Evolutionary conservation across 2,113 vertebrate species (phyloP).

Genomic region (Physeter macrocephalus): DNA sequence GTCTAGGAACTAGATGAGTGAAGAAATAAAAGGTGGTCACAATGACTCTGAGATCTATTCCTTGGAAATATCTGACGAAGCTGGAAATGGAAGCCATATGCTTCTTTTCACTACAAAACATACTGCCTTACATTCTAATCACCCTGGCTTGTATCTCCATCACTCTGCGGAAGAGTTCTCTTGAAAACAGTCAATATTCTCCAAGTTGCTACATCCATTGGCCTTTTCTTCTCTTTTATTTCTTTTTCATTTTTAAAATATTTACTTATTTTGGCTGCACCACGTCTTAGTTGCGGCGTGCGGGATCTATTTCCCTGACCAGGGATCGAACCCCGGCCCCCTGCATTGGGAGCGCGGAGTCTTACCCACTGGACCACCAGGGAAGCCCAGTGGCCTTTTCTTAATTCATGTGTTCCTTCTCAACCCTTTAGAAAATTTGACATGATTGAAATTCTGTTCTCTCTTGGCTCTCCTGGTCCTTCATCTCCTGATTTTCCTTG

Average conservation of each 20-base stretch:
- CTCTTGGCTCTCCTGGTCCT: background rate
- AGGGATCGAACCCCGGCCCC: too few species aligned
- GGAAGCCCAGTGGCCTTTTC: too few species aligned
- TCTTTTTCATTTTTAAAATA: too few species aligned
- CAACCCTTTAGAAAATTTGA: background rate
- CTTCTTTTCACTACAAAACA: background rate
- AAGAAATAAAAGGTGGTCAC: background rate
- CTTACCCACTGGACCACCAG: too few species aligned
- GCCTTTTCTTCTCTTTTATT: background rate
- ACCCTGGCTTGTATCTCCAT: background rate
- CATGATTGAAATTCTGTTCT: background rate
- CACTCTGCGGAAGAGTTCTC: background rate
- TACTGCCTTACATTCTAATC: background rate
- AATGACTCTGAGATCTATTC: background rate
- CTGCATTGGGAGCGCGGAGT: too few species aligned
- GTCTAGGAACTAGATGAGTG: too few species aligned
- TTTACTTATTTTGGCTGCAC: too few species aligned
- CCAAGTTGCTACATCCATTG: background rate
- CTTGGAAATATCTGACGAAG: background rate
- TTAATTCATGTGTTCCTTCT: background rate
- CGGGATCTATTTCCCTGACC: too few species aligned
- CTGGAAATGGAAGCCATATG: background rate
- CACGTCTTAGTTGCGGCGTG: too few species aligned
- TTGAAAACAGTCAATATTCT: background rate
- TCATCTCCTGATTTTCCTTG: background rate